phyloP scores from a whole-genome alignment of 1,140 invertebrate genomes.

The Bombus impatiens region DNA sequence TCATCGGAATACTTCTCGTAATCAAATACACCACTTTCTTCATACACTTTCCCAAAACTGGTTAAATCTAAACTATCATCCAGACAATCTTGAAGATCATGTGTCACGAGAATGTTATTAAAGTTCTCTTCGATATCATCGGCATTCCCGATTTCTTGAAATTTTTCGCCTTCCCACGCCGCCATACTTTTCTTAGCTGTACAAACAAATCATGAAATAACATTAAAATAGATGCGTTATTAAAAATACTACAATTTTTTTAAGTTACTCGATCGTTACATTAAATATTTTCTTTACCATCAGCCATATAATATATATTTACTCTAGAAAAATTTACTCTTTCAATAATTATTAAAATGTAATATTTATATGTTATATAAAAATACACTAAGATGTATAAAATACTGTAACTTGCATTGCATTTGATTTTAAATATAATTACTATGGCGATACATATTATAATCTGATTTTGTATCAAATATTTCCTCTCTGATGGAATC shows the following conservation, averaged over 20 bases:
- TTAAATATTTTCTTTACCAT: background rate
- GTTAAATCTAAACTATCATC: conserved; percentile 84
- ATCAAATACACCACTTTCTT: conserved; percentile 77
- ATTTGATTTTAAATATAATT: too few species aligned
- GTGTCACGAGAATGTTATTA: conserved; percentile 80
- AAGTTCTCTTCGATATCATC: conserved; percentile 74
- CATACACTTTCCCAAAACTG: conserved; percentile 82
- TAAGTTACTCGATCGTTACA: background rate
- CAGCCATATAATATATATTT: background rate
- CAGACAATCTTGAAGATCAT: conserved; percentile 84
- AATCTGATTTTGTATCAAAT: too few species aligned
- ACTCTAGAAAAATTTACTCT: too few species aligned
- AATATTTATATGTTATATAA: too few species aligned
- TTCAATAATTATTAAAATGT: too few species aligned
- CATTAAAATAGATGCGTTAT: conserved; percentile 21
- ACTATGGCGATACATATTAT: too few species aligned
- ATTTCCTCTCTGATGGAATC: too few species aligned
- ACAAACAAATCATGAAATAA: conserved; percentile 63
- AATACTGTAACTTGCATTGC: too few species aligned
- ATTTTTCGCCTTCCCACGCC: conserved; percentile 79
- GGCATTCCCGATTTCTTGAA: conserved; percentile 69
- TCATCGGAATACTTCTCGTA: conserved; percentile 77
- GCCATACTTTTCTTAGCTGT: conserved; percentile 78
- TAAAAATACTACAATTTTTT: background rate
- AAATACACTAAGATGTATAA: too few species aligned